Evolutionary conservation across 2,113 vertebrate genomes (phyloP).

Genomic region (Sterna hirundo): DNA sequence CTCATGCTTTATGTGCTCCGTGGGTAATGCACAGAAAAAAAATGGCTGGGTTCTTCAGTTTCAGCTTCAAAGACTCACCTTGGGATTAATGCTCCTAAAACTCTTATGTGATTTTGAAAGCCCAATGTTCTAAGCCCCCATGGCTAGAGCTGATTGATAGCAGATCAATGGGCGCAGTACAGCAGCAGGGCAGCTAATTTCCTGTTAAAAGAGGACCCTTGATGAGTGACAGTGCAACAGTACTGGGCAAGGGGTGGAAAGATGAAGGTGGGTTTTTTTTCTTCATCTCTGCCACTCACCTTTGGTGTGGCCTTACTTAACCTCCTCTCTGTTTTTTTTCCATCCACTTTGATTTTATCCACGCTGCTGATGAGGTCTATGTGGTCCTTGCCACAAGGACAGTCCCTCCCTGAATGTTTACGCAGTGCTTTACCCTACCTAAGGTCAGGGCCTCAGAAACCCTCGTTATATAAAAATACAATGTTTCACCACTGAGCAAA

Average conservation of each 20-base stretch:
- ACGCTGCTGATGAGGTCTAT: neutral
- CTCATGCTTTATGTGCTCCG: rapidly evolving
- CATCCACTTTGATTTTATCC: neutral
- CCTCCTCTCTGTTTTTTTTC: neutral
- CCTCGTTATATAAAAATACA: neutral
- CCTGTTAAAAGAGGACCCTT: neutral
- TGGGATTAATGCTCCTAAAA: neutral
- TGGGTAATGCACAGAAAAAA: neutral
- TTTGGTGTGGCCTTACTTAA: neutral
- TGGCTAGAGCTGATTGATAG: neutral
- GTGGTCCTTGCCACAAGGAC: neutral
- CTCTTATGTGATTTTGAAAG: neutral
- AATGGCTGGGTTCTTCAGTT: neutral
- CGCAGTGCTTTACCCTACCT: neutral
- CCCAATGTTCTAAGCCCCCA: neutral
- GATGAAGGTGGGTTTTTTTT: neutral
- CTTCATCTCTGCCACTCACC: neutral
- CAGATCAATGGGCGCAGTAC: neutral
- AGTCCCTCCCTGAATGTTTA: neutral
- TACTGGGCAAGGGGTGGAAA: neutral
- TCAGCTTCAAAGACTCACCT: neutral
- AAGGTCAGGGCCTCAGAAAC: neutral
- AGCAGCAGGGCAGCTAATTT: neutral
- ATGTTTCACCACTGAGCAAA: neutral
- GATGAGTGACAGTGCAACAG: neutral